Conservation (phyloP, 1,140 invertebrate species). For the Drosophila ambigua region DNA sequence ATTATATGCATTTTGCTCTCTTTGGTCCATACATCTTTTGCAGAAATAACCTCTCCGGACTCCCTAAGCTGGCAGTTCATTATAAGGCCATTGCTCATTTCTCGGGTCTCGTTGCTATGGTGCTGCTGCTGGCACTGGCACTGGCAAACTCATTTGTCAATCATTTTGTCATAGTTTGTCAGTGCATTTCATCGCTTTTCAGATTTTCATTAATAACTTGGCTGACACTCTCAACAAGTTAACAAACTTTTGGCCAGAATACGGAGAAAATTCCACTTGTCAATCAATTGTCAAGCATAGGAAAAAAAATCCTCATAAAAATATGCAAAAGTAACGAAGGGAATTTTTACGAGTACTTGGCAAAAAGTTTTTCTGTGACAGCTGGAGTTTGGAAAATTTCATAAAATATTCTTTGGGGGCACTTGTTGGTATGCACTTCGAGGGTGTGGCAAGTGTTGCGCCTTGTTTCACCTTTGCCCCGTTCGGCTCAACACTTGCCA, state of each 20-base stretch:
- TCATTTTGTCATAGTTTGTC: slow-evolving; percentile 37
- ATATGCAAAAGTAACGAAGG: slow-evolving; percentile 31
- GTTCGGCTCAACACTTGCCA: slow-evolving; percentile 37
- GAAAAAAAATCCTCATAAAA: slow-evolving; percentile 6
- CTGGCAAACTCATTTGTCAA: slow-evolving; percentile 27
- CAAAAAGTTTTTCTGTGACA: slow-evolving; percentile 41
- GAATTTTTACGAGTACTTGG: slow-evolving; percentile 13
- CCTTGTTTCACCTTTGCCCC: background rate
- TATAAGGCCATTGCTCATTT: slow-evolving; percentile 37
- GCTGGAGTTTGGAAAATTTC: slow-evolving; percentile 25
- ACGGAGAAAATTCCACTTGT: slow-evolving; percentile 27
- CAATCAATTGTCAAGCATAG: slow-evolving; percentile 56
- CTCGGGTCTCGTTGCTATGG: background rate
- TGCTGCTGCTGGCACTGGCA: background rate
- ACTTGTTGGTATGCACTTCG: slow-evolving; percentile 51
- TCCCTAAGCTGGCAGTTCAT: slow-evolving; percentile 37
- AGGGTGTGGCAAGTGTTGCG: slow-evolving; percentile 21
- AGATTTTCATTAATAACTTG: slow-evolving; percentile 65
- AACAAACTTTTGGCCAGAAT: slow-evolving; percentile 27
- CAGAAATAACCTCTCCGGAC: too few relatives aligned
- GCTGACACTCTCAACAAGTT: slow-evolving; percentile 40
- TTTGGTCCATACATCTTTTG: background rate
- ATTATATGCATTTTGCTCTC: slow-evolving; percentile 47
- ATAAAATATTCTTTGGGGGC: slow-evolving; percentile 29
- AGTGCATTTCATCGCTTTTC: slow-evolving; percentile 30